Evolutionary conservation across 2,888 invertebrate genomes (phyloP).

Genomic region (Chrysolina oricalcia): DNA sequence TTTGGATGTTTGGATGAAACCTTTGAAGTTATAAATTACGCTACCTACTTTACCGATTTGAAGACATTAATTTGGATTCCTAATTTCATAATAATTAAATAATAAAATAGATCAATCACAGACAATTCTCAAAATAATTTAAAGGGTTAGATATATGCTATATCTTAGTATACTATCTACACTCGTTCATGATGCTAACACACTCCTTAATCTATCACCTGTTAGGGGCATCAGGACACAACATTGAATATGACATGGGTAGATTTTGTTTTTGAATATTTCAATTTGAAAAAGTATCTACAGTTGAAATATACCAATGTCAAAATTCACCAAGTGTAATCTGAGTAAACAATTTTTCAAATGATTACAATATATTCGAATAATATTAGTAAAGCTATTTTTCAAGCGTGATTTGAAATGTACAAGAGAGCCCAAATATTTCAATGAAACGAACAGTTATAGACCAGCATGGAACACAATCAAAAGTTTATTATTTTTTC

Average conservation of each 20-base stretch:
- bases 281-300: slow-evolving; percentile 23
- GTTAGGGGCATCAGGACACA: slow-evolving; percentile 11
- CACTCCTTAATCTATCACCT: slow-evolving; percentile 28
- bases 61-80: slow-evolving; percentile 55
- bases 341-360: slow-evolving; percentile 2
- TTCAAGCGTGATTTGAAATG: slow-evolving; percentile 7
- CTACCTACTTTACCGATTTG: slow-evolving; percentile 51
- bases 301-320: slow-evolving; percentile 9
- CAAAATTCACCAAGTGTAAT: slow-evolving; percentile 3
- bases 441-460: neutral
- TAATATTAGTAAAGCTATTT: slow-evolving; percentile 3
- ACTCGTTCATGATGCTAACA: slow-evolving; percentile 56
- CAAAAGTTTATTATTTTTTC: neutral
- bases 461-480: neutral
- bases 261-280: neutral
- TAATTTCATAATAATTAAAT: slow-evolving; percentile 67
- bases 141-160: slow-evolving; percentile 64
- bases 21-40: slow-evolving; percentile 45
- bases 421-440: neutral
- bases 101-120: slow-evolving; percentile 72
- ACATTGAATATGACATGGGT: neutral
- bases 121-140: slow-evolving; percentile 72
- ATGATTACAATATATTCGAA: neutral
- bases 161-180: slow-evolving; percentile 61
- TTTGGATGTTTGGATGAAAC: slow-evolving; percentile 40